Percentiles rank a stretch among this genome's conserved stretches.
Evolutionary conservation across 2,113 vertebrate species (phyloP).

Genomic region (Malurus melanocephalus): DNA sequence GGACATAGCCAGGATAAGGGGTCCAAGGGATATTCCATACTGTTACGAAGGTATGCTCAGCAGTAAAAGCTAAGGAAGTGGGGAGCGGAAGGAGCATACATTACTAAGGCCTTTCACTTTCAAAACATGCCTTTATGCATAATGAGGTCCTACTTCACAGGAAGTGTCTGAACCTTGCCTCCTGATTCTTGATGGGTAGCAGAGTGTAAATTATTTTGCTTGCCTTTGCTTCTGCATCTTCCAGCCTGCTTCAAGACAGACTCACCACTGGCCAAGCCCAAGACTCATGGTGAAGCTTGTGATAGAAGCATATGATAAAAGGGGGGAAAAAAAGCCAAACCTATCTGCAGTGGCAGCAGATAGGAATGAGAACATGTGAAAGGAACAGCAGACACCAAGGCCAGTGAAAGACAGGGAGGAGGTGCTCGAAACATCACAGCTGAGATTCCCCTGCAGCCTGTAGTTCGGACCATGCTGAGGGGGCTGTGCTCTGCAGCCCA

Average conservation of each 20-base stretch:
- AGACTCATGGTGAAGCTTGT: not conserved
- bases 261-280: not conserved
- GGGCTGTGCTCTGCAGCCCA: too few species aligned
- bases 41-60: not conserved
- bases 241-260: not conserved
- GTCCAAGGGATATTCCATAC: not conserved
- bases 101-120: not conserved
- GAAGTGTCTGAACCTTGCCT: not conserved
- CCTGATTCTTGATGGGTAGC: not conserved
- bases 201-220: not conserved
- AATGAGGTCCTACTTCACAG: not conserved
- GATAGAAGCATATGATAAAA: not conserved
- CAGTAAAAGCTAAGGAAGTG: not conserved
- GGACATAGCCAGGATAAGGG: not conserved
- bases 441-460: not conserved
- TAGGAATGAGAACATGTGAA: not conserved
- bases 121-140: not conserved
- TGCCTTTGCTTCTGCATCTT: not conserved
- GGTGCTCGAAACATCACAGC: not conserved
- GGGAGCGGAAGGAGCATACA: rapidly evolving
- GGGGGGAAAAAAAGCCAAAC: not conserved
- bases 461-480: not conserved
- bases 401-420: not conserved
- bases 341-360: not conserved
- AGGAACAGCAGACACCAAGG: not conserved